Evolutionary conservation across 1,140 invertebrate species (phyloP).

Genomic region (Eupeodes corollae): DNA sequence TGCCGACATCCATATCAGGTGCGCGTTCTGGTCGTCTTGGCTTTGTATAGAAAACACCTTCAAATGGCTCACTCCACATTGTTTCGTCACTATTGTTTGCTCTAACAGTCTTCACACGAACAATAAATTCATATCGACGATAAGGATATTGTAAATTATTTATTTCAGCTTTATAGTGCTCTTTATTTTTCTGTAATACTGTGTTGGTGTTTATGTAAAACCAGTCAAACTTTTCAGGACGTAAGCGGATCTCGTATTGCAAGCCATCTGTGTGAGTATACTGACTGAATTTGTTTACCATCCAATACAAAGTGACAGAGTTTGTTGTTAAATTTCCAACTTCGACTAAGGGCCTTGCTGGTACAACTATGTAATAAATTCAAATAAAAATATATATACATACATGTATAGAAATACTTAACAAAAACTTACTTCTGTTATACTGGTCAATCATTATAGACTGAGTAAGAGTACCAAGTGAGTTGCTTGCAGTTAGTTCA

Average conservation of each 20-base stretch:
- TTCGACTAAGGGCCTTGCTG: background rate
- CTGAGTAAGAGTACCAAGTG: too few species aligned
- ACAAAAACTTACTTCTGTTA: background rate
- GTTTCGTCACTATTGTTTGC: background rate
- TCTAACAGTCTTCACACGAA: constrained; percentile 15
- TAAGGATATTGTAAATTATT: constrained; percentile 3
- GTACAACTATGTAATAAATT: constrained; percentile 5
- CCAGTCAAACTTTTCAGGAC: too few species aligned
- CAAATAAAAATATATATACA: background rate
- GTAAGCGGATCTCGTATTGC: too few species aligned
- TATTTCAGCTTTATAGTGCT: background rate
- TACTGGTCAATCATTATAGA: background rate
- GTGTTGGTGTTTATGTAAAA: too few species aligned
- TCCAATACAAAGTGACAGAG: background rate
- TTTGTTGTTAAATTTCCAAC: background rate
- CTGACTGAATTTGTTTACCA: background rate
- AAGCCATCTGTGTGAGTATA: background rate
- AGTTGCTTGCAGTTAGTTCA: too few species aligned
- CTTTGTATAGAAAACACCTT: constrained; percentile 13
- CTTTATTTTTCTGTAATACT: too few species aligned
- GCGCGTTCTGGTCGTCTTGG: constrained; percentile 17
- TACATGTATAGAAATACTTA: background rate
- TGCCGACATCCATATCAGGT: constrained; percentile 20
- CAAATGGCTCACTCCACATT: constrained; percentile 17
- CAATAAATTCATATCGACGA: constrained; percentile 8